Conservation (phyloP, 2,797 vertebrate genomes). For the Glyptemys insculpta region DNA sequence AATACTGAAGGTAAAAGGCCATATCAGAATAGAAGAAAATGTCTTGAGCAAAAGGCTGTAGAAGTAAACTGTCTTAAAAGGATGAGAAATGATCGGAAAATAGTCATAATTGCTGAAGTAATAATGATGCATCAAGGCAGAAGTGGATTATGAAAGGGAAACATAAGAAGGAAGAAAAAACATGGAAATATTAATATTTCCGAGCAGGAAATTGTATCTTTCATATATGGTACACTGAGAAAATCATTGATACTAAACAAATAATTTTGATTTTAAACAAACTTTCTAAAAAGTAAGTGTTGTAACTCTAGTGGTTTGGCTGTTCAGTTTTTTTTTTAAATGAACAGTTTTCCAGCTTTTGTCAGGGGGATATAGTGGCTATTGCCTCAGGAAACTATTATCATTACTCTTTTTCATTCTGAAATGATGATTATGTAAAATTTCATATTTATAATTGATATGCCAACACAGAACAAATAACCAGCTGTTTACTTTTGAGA, state of each 20-base stretch:
- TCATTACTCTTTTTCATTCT: neutral
- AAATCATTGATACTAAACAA: rapidly evolving
- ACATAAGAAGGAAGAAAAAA: neutral
- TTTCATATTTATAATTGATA: neutral
- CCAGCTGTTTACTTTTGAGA: neutral
- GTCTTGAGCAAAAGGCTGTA: neutral
- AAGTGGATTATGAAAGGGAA: neutral
- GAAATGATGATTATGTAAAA: slow-evolving; percentile 5
- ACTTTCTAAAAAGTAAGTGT: neutral
- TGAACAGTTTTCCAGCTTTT: neutral
- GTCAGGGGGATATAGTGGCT: neutral
- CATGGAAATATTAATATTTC: neutral
- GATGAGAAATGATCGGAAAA: neutral
- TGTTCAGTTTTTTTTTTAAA: neutral
- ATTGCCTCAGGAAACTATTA: slow-evolving; percentile 13
- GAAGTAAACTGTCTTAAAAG: neutral
- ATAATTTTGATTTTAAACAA: rapidly evolving
- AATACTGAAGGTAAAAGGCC: neutral
- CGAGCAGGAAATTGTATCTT: neutral
- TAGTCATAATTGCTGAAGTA: neutral
- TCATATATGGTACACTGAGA: neutral
- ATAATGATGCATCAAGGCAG: neutral
- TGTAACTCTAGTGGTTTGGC: neutral
- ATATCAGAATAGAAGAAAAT: neutral
- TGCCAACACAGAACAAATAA: neutral